phyloP scores from a whole-genome alignment of 2,888 invertebrate genomes.

The Agapostemon virescens region DNA sequence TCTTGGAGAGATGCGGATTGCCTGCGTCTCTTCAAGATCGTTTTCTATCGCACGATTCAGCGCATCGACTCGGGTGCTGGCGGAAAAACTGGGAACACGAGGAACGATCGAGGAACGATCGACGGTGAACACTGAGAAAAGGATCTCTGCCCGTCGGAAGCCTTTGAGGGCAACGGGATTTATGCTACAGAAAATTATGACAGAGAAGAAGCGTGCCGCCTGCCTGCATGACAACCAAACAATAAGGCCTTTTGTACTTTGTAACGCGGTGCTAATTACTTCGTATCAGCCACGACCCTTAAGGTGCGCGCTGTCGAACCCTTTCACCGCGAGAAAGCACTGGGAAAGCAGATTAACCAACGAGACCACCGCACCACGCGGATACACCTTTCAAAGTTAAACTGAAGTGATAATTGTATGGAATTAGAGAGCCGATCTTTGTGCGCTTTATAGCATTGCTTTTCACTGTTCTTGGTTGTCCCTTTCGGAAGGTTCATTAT shows the following conservation, averaged over 20 bases:
- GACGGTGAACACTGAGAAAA: background rate
- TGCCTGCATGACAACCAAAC: slow-evolving; percentile 45
- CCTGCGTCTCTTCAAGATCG: background rate
- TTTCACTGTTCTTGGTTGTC: background rate
- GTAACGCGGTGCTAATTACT: slow-evolving; percentile 73
- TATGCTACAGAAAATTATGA: slow-evolving; percentile 66
- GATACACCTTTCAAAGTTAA: slow-evolving; percentile 53
- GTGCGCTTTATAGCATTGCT: background rate
- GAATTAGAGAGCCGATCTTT: background rate
- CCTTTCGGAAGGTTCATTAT: background rate
- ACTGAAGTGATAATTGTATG: slow-evolving; percentile 32
- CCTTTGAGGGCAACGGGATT: slow-evolving; percentile 67
- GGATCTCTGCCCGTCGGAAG: background rate
- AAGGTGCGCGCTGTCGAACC: slow-evolving; percentile 54
- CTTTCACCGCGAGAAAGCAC: slow-evolving; percentile 53
- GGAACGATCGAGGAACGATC: slow-evolving; percentile 8
- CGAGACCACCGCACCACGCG: slow-evolving; percentile 28
- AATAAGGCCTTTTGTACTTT: slow-evolving; percentile 70
- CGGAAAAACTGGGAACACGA: background rate
- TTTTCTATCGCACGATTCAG: background rate
- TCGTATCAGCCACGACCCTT: slow-evolving; percentile 56
- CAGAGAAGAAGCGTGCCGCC: slow-evolving; percentile 23
- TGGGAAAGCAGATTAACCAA: slow-evolving; percentile 59
- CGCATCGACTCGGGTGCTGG: background rate
- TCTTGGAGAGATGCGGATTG: background rate